These are phyloP conservation scores for Andrena bicolor DNA, from an alignment of 2,888 invertebrate species.

Conservation along the genomic window DNA sequence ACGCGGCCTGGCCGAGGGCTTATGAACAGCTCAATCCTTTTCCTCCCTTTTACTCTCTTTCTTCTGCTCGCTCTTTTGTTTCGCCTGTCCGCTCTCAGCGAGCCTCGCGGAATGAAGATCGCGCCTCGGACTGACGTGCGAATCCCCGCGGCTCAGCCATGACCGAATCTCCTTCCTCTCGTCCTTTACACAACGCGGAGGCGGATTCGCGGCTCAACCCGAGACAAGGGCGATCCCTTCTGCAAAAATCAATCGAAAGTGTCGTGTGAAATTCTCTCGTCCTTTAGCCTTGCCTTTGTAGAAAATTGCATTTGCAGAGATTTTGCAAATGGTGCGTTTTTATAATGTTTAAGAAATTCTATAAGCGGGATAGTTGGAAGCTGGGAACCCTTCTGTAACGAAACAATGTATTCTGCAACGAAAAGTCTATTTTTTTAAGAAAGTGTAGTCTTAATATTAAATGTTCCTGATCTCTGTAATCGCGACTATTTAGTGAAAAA, in stretches of 20 bases:
- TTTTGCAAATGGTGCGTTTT: too few species aligned
- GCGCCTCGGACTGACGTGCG: conserved; percentile 63
- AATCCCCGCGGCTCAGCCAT: conserved; percentile 54
- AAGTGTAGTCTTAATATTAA: too few species aligned
- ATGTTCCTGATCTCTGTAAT: too few species aligned
- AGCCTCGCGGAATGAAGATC: conserved; percentile 68
- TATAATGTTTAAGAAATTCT: too few species aligned
- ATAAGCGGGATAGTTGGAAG: too few species aligned
- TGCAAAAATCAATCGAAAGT: background rate
- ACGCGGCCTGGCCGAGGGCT: conserved; percentile 32
- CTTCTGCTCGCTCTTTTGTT: conserved; percentile 60
- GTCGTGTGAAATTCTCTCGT: background rate
- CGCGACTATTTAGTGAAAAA: too few species aligned
- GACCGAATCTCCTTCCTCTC: conserved; percentile 48
- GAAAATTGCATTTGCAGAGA: background rate
- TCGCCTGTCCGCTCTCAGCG: conserved; percentile 60
- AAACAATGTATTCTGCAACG: too few species aligned
- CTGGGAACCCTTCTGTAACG: too few species aligned
- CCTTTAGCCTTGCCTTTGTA: background rate
- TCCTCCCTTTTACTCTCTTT: conserved; percentile 41
- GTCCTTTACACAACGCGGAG: conserved; percentile 39
- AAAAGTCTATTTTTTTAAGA: too few species aligned
- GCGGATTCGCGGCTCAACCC: background rate
- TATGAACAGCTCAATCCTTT: conserved; percentile 52
- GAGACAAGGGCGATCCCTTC: background rate